Base-by-base conservation (phyloP, 2,888 invertebrate genomes). In the Chrysolina americana region DNA sequence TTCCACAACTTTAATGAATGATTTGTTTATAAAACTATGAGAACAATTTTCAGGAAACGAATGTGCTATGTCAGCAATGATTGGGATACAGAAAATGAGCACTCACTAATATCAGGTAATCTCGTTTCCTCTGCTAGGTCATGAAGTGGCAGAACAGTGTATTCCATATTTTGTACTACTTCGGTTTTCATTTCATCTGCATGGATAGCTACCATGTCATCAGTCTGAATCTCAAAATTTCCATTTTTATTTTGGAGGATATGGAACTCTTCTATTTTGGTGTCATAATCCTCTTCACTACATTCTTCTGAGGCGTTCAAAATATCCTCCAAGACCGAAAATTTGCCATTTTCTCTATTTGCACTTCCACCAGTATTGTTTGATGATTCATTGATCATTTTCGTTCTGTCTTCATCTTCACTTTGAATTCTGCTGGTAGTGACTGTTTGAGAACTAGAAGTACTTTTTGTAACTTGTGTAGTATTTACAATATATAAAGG, bases 401-500 rank as follows among this genome's bases (percentile, higher is more conserved):
- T 71, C 11, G 44, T 23, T 9, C 75, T 74, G 17, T 64, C 48
- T 41, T 47, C 68, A 3, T 68, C 64, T 4, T 41, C 47, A 28
- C 15, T 65, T 44, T 78, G 75, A 44, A 68, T 50, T 53, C 75
- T 73, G 28, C 72, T 73, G 10, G 76, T 70, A 15, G 71, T 53
- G 41, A 75, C 66, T 6, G 62, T 41, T 66, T 65, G 78, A 8
- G 75, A 65, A 17, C 65, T 70, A 44, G 56, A 59, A 11, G 74
- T 73, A 13, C 56, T 53, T 59, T 78, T 78, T 8, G 76, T 71
- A 47, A 75, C 56, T 48, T 73, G 65, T 68, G 76, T 75, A 10
- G 85, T 82, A 75, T 86, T 87, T 76, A 86, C 84, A 47, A 86
- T 83, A 70, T 83, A 86, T 23, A 87, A 73, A 15, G 86, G 83